Evolutionary conservation across 2,888 invertebrate genomes (phyloP), one percentile per base, ranked within the genome.

Genomic region (Agonopterix subpropinquella): DNA sequence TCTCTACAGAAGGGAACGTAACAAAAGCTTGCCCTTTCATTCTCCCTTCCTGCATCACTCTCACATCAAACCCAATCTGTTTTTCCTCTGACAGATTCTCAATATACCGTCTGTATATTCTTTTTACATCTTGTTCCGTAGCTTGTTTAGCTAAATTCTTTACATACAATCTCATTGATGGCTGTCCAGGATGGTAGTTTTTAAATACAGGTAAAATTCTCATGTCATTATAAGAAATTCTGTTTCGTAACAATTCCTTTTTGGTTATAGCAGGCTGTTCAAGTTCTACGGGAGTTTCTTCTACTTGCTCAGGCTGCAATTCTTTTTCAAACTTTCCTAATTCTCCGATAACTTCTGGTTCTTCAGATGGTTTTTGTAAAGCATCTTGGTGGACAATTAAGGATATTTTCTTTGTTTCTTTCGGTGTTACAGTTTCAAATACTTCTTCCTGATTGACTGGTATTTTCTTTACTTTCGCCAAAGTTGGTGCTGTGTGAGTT

Each of bases 1-100:
- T 81, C 44, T 89, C 85, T 10, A 92, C 89, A 63, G 89, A 91
- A 47, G 95, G 94, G 48, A 97, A 89, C 0, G 96, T 96, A 0
- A 98, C 90, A 89, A 98, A 98, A 0, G 96, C 97, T 80, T 98
- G 98, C 0, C 98, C 98, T 79, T 97, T 98, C 98, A 98, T 98
- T 67, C 96, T 90, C 1, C 98, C 98, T 77, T 96, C 96, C 70
- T 96, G 95, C 97, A 98, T 96, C 10, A 97, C 89, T 61, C 95
- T 90, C 4, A 98, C 92, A 74, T 91, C 91, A 77, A 92, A 90
- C 43, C 86, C 85, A 53, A 83, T 83, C 8, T 80, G 73, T 46
- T 89, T 82, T 44, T 85, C 79, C 50, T 78, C 78, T 15, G 77
- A 64, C 47, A 80, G 63, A 42, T 75, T 67, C 52, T 82, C 69